Base-by-base conservation (phyloP, 2,888 invertebrate species). In the Idaea biselata region DNA sequence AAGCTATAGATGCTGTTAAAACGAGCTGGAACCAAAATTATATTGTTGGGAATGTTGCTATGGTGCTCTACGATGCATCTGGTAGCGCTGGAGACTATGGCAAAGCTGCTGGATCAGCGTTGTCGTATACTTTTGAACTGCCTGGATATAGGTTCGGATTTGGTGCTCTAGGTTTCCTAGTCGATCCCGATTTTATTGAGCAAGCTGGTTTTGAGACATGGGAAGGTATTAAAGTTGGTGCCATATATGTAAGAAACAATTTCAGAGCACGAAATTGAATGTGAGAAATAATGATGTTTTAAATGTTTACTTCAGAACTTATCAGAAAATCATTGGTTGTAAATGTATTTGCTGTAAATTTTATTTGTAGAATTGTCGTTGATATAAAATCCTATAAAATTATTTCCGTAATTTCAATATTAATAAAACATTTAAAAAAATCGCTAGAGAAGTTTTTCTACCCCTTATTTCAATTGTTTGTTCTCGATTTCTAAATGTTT, bases 61-160 rank as follows among this genome's bases (percentile, higher is more conserved):
- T 85, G 25, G 77, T 94, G 4, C 80, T 93, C 66, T 95, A 94
- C 73, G 81, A 87, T 1, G 94, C 94, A 0, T 91, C 94, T 25
- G 96, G 95, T 33, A 93, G 94, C 53, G 94, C 95, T 71, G 93
- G 93, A 71, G 96, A 96, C 73, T 96, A 94, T 83, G 94, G 93
- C 0, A 91, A 92, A 74, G 91, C 77, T 1, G 83, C 83, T 16
- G 92, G 91, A 0, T 88, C 94, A 18, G 90, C 93, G 0, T 83
- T 94, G 25, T 82, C 94, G 0, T 95, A 94, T 68, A 95, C 95
- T 3, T 93, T 94, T 74, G 95, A 96, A 80, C 76, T 96, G 65
- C 95, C 95, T 0, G 83, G 76, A 0, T 74, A 69, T 17, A 72
- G 68, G 18, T 62, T 55, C 62, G 66, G 54, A 91, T 88, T 58